Percentiles rank a stretch among this genome's conserved stretches.
These are phyloP conservation scores for Tenthredo distinguenda DNA, from an alignment of 2,888 invertebrate genomes.

Conservation along the genomic window DNA sequence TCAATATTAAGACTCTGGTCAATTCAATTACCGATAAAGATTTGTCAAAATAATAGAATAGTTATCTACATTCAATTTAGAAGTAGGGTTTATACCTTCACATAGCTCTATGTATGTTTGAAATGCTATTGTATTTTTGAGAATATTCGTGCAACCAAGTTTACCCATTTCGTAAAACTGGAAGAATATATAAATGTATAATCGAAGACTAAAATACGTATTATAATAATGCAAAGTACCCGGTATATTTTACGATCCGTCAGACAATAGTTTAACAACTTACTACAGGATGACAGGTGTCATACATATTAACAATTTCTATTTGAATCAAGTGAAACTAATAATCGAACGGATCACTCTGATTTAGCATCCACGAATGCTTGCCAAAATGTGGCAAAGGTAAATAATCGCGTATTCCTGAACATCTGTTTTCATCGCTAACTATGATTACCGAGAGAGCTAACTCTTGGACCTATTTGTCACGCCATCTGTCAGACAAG, in stretches of 20 bases:
- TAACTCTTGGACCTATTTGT: not conserved
- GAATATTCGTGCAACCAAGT: conserved; percentile 77
- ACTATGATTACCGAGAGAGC: not conserved
- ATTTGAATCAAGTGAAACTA: not conserved
- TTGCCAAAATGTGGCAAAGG: not conserved
- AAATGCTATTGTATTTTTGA: conserved; percentile 78
- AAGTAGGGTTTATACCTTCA: conserved; percentile 77
- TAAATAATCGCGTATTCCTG: not conserved
- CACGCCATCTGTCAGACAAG: not conserved
- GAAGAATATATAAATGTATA: conserved; percentile 56
- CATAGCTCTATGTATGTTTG: conserved; percentile 81
- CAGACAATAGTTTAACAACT: conserved; percentile 18
- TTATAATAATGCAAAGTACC: not conserved
- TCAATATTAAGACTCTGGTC: not conserved
- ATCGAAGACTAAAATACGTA: not conserved
- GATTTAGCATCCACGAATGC: not conserved
- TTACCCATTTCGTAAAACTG: conserved; percentile 78
- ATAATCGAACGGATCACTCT: not conserved
- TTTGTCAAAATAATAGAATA: not conserved
- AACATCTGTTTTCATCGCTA: not conserved
- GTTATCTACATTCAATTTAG: not conserved
- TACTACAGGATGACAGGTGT: conserved; percentile 42
- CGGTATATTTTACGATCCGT: not conserved
- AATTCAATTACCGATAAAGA: not conserved
- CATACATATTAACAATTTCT: conserved; percentile 30